Conservation (phyloP, 2,888 invertebrate species). For the Pelosia muscerda region DNA sequence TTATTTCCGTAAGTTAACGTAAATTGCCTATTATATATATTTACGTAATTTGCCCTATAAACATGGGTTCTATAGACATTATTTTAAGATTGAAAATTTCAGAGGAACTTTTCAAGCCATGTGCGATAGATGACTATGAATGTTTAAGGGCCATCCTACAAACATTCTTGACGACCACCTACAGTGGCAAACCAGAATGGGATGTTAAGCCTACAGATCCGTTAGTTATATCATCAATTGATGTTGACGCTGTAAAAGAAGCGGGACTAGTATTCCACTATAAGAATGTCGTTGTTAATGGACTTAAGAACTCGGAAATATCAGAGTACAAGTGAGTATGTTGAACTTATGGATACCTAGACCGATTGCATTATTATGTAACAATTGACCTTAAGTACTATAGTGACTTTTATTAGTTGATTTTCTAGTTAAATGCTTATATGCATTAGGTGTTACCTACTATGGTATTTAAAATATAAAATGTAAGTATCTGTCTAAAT, state of each 20-base stretch:
- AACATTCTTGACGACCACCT: background rate
- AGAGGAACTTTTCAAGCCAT: background rate
- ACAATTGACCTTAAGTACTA: background rate
- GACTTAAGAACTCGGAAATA: background rate
- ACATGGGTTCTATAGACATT: no score
- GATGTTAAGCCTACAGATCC: background rate
- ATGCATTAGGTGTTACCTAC: no score
- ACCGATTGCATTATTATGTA: no score
- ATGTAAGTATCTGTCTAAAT: no score
- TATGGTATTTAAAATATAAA: no score
- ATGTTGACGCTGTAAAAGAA: background rate
- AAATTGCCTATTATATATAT: no score
- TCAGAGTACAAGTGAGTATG: background rate
- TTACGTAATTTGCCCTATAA: no score
- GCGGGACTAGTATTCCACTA: background rate
- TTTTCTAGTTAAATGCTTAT: no score
- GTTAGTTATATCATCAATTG: background rate
- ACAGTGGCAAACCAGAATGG: background rate
- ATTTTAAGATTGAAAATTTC: background rate
- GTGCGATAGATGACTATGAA: background rate
- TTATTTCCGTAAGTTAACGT: background rate
- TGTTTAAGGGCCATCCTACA: background rate
- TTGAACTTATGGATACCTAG: no score
- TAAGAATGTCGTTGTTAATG: background rate
- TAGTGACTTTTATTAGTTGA: background rate